These are phyloP conservation scores for Chlorodrepanis virens DNA, from an alignment of 2,113 vertebrate genomes.

Conservation along the genomic window DNA sequence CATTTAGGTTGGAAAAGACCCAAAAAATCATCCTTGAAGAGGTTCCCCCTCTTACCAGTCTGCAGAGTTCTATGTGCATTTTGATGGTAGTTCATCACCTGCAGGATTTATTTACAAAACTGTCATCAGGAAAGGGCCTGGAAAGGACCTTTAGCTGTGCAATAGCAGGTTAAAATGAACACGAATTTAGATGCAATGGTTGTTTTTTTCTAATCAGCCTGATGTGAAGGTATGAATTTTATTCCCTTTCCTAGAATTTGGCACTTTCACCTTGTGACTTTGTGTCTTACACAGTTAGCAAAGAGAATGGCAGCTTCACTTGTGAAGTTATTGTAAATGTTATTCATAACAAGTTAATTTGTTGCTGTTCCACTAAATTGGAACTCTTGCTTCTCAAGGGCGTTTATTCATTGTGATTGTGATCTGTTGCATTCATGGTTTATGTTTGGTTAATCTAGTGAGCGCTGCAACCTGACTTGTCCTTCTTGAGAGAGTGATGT, in stretches of 20 bases:
- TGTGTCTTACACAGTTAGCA: neutral
- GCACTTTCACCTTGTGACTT: slow-evolving; percentile 2
- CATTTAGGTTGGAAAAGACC: neutral
- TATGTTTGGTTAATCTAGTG: slow-evolving; percentile 5
- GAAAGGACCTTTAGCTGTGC: neutral
- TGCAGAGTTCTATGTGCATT: neutral
- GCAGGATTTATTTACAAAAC: neutral
- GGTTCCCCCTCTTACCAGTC: neutral
- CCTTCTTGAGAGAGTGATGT: neutral
- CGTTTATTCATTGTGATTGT: slow-evolving; percentile 22
- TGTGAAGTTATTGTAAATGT: slow-evolving; percentile 21
- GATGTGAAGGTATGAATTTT: neutral
- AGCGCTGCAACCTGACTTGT: neutral
- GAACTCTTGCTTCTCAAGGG: neutral
- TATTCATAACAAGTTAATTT: slow-evolving; percentile 31
- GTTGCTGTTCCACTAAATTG: slow-evolving; percentile 1
- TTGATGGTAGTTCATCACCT: neutral
- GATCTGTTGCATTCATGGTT: neutral
- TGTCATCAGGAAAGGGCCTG: neutral
- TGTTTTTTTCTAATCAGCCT: neutral
- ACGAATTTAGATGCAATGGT: neutral
- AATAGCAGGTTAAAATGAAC: neutral
- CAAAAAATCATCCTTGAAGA: neutral
- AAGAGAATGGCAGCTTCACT: slow-evolving; percentile 4
- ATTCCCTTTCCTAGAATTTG: neutral